A percentile compares a stretch with the other conserved stretches of the same genome.
phyloP scores from a whole-genome alignment of 2,888 invertebrate genomes.

The Diploptera punctata region DNA sequence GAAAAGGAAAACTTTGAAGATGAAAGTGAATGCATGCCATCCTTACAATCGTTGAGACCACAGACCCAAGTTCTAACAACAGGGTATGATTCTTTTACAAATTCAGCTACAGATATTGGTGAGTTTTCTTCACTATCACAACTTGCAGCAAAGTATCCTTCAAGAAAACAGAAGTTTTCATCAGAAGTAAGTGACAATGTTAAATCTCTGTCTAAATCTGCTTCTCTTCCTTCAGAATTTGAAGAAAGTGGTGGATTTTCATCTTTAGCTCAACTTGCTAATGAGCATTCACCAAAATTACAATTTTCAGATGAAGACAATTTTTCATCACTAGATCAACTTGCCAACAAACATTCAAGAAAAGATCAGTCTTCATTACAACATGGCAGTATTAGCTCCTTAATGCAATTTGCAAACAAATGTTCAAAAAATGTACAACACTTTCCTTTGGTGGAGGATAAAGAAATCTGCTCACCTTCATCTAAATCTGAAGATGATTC shows the following conservation, averaged over 20 bases:
- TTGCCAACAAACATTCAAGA: neutral
- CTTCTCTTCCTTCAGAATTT: no score
- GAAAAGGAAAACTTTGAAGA: constrained; percentile 34
- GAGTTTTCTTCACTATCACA: neutral
- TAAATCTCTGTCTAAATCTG: no score
- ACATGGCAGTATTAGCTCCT: neutral
- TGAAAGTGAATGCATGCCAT: neutral
- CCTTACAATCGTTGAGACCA: neutral
- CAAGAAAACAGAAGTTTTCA: no score
- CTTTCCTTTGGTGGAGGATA: no score
- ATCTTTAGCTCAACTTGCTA: neutral
- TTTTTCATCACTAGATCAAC: neutral
- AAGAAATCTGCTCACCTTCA: no score
- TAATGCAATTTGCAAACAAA: neutral
- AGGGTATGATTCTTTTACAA: neutral
- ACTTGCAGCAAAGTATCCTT: no score
- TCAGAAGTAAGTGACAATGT: no score
- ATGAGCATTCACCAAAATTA: neutral
- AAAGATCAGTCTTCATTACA: neutral
- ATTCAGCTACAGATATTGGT: neutral
- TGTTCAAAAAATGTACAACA: no score
- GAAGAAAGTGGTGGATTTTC: neutral
- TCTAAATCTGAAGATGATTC: no score
- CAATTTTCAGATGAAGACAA: neutral
- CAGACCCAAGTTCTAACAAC: neutral